Conservation (phyloP, 2,888 invertebrate genomes). For the Steromphala cineraria region DNA sequence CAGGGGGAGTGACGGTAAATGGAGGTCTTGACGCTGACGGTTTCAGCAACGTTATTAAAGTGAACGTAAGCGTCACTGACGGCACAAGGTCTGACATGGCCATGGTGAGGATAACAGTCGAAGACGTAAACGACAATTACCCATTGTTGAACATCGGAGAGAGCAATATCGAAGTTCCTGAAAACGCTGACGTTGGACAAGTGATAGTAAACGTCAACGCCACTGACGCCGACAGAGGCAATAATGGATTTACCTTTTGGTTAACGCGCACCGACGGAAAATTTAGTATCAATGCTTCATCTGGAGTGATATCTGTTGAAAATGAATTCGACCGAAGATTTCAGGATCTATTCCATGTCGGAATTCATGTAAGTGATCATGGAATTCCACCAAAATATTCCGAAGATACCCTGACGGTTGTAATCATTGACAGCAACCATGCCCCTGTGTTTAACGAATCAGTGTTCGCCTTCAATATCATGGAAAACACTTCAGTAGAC, state of each 20-base stretch:
- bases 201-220: slow-evolving; percentile 28
- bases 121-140: slow-evolving; percentile 38
- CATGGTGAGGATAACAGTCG: slow-evolving; percentile 24
- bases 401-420: slow-evolving; percentile 22
- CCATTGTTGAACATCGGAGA: slow-evolving; percentile 16
- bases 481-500: slow-evolving; percentile 31
- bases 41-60: slow-evolving; percentile 2
- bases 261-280: slow-evolving; percentile 32
- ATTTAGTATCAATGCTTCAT: slow-evolving; percentile 31
- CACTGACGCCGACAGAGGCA: slow-evolving; percentile 32
- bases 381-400: slow-evolving; percentile 31
- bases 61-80: slow-evolving; percentile 34
- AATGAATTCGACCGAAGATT: slow-evolving; percentile 32
- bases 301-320: slow-evolving; percentile 32
- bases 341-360: slow-evolving; percentile 28
- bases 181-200: slow-evolving; percentile 22
- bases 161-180: slow-evolving; percentile 9
- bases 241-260: slow-evolving; percentile 39
- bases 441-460: slow-evolving; percentile 30
- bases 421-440: slow-evolving; percentile 38
- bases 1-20: background rate
- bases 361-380: slow-evolving; percentile 35
- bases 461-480: slow-evolving; percentile 27
- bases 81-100: slow-evolving; percentile 24
- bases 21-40: slow-evolving; percentile 29